Conservation (phyloP, 2,113 vertebrate species). For the Charadrius vociferus region DNA sequence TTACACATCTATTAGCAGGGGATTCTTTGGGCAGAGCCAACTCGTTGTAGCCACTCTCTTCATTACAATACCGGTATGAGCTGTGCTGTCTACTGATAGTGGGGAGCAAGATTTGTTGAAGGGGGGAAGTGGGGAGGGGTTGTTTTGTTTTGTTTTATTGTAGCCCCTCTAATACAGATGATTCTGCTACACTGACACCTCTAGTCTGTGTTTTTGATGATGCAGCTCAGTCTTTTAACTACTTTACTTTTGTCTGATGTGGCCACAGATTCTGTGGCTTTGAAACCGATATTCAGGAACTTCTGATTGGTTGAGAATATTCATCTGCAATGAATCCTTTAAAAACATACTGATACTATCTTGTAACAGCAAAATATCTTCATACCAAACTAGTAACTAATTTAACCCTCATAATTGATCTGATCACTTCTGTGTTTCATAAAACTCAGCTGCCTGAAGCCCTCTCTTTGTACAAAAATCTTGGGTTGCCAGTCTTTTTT, state of each 20-base stretch:
- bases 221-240: background rate
- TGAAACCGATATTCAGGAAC: background rate
- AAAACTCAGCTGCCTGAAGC: background rate
- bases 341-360: background rate
- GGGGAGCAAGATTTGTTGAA: background rate
- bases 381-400: background rate
- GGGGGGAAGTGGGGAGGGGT: accelerated
- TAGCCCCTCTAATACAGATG: background rate
- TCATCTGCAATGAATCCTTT: background rate
- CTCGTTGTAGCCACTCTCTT: background rate
- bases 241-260: background rate
- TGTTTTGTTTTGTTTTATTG: background rate
- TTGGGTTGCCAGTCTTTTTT: background rate
- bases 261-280: background rate
- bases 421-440: background rate
- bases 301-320: background rate
- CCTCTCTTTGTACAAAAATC: conserved; percentile 14
- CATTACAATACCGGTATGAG: background rate
- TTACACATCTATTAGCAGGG: background rate
- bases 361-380: background rate
- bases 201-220: background rate
- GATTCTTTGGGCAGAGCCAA: background rate
- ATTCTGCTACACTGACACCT: background rate
- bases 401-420: conserved; percentile 23
- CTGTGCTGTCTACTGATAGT: background rate